Evolutionary conservation across 2,797 vertebrate genomes (phyloP), one percentile per base, ranked within the genome.

Genomic region (Channallabes apus): DNA sequence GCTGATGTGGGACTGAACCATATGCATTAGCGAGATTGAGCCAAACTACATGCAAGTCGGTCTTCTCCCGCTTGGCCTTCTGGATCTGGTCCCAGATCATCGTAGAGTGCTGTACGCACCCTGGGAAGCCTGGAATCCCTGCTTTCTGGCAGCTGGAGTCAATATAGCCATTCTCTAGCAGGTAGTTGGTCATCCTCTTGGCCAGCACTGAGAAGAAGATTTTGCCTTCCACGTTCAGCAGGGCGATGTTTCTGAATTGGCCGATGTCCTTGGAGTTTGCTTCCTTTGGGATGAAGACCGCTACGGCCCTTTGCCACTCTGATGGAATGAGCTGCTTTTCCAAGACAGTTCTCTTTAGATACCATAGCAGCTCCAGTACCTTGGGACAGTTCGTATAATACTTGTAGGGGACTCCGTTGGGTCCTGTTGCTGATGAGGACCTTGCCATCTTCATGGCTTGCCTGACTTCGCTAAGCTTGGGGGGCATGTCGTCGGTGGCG

Each of bases 61-160:
- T 65, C 58, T 76, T 82, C 5, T 67, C 38, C 7, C 67, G 6
- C 65, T 83, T 79, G 35, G 73, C 1, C 32, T 35, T 35, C 32
- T 35, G 3, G 2, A 35, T 35, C 32, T 35, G 32, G 32, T 35
- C 32, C 73, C 27, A 29, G 27, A 68, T 68, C 65, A 68, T 29
- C 32, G 65, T 65, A 6, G 65, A 15, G 24, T 84, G 78, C 41
- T 82, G 73, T 6, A 24, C 32, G n/a, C 85, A 86, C 11, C 64
- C 64, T 29, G 85, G 51, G 27, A 86, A 83, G 4, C 14, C 65
- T 62, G 29, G 54, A 7, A 72, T 27, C 9, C 68, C 77, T 5
- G 51, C 76, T 24, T 84, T 82, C 86, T 87, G 83, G 41, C 35
- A 68, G 67, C n/a, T 35, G 32, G 61, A 24, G 58, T 61, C 20